Percentiles rank a stretch among this genome's conserved stretches.
These are phyloP conservation scores for Mallotus villosus DNA, from an alignment of 2,797 vertebrate species.

Conservation along the genomic window DNA sequence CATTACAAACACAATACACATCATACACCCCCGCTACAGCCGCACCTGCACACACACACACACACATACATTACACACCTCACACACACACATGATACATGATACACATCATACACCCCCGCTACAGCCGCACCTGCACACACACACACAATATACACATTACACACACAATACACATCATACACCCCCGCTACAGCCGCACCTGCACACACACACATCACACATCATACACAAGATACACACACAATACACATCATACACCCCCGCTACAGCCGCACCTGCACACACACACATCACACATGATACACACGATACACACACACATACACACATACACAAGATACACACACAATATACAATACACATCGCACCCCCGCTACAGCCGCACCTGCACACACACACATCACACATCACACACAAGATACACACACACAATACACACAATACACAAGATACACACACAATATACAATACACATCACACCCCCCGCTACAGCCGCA, in stretches of 20 bases:
- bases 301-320: constrained; percentile 23
- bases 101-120: constrained; percentile 79
- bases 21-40: constrained; percentile 81
- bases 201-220: constrained; percentile 70
- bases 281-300: constrained; percentile 9
- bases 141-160: constrained; percentile 3
- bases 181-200: constrained; percentile 95
- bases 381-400: constrained; percentile 80
- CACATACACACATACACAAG: constrained; percentile 72
- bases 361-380: constrained; percentile 87
- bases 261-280: constrained; percentile 94
- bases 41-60: constrained; percentile 75
- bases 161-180: constrained; percentile 23
- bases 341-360: constrained; percentile 21
- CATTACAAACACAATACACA: constrained; percentile 26
- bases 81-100: no score
- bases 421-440: neutral
- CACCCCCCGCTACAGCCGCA: constrained; percentile 88
- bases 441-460: no score
- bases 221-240: constrained; percentile 19
- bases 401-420: constrained; percentile 10
- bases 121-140: constrained; percentile 89
- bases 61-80: constrained; percentile 16
- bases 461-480: constrained; percentile 22
- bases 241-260: constrained; percentile 69